A percentile compares a stretch with the other conserved stretches of the same genome.
Conservation (phyloP, 2,888 invertebrate species). For the Lysandra coridon region DNA sequence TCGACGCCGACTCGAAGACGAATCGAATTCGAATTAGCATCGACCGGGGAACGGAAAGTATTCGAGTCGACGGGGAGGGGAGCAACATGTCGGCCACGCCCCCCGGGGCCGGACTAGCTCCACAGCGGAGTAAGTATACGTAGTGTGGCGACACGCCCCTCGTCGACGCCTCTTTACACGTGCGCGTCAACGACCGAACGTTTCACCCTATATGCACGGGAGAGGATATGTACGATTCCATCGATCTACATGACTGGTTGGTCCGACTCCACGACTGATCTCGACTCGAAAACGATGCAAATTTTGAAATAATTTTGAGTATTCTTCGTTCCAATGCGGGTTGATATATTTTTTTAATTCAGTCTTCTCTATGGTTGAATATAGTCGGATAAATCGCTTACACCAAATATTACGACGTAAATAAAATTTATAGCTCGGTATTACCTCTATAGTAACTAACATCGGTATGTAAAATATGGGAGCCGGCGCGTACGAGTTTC, state of each 20-base stretch:
- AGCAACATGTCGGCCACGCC: neutral
- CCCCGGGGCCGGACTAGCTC: constrained; percentile 55
- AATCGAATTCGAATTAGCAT: neutral
- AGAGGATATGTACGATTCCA: constrained; percentile 77
- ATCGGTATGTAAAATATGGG: constrained; percentile 76
- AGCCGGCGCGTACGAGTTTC: constrained; percentile 60
- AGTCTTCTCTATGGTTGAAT: constrained; percentile 76
- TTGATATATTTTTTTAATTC: constrained; percentile 57
- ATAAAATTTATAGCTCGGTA: constrained; percentile 63
- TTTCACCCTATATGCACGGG: constrained; percentile 66
- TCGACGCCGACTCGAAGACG: constrained; percentile 38
- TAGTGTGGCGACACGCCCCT: constrained; percentile 23
- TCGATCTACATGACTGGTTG: constrained; percentile 63
- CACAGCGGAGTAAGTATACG: constrained; percentile 43
- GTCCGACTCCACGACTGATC: constrained; percentile 70
- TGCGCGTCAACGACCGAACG: constrained; percentile 10
- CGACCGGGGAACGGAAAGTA: neutral
- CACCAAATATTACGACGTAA: constrained; percentile 41
- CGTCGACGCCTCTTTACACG: constrained; percentile 13
- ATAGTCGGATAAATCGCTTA: constrained; percentile 57
- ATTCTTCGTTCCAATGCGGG: constrained; percentile 69
- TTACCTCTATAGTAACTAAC: constrained; percentile 71
- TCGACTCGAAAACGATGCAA: constrained; percentile 58
- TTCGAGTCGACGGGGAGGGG: constrained; percentile 12
- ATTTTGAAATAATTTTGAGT: constrained; percentile 69